Evolutionary conservation across 2,888 invertebrate species (phyloP).

Genomic region (Drosophila phalerata): DNA sequence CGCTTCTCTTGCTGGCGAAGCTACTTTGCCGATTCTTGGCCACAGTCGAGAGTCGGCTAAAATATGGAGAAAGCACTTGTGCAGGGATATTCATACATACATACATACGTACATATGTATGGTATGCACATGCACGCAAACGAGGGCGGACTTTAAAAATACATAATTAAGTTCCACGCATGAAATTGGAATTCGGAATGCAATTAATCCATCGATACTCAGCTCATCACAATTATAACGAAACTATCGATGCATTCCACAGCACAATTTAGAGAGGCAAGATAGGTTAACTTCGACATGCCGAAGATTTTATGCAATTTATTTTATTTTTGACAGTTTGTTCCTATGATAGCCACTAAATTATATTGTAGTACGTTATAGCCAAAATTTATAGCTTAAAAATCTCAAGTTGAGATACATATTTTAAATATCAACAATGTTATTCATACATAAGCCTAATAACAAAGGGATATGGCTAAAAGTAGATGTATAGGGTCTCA

Average conservation of each 20-base stretch:
- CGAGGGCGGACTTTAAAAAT: conserved; percentile 52
- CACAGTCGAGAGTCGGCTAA: conserved; percentile 60
- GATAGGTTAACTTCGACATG: neutral
- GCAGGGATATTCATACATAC: conserved; percentile 48
- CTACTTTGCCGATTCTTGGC: conserved; percentile 74
- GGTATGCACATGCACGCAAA: conserved; percentile 23
- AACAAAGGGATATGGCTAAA: too few relatives aligned
- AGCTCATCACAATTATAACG: conserved; percentile 2
- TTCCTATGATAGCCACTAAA: too few relatives aligned
- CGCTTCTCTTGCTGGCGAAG: conserved; percentile 64
- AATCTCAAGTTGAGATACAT: too few relatives aligned
- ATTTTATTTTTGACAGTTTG: too few relatives aligned
- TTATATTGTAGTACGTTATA: too few relatives aligned
- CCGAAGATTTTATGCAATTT: neutral
- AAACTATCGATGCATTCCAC: conserved; percentile 31
- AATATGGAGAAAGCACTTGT: conserved; percentile 79
- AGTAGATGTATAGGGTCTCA: too few relatives aligned
- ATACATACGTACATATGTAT: conserved; percentile 1
- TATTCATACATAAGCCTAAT: too few relatives aligned
- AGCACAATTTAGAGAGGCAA: neutral
- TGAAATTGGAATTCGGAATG: conserved; percentile 11
- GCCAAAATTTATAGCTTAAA: too few relatives aligned
- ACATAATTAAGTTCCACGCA: conserved; percentile 15
- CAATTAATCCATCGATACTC: conserved; percentile 17
- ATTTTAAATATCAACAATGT: too few relatives aligned